phyloP scores from a whole-genome alignment of 2,113 vertebrate genomes.

The Chunga burmeisteri region DNA sequence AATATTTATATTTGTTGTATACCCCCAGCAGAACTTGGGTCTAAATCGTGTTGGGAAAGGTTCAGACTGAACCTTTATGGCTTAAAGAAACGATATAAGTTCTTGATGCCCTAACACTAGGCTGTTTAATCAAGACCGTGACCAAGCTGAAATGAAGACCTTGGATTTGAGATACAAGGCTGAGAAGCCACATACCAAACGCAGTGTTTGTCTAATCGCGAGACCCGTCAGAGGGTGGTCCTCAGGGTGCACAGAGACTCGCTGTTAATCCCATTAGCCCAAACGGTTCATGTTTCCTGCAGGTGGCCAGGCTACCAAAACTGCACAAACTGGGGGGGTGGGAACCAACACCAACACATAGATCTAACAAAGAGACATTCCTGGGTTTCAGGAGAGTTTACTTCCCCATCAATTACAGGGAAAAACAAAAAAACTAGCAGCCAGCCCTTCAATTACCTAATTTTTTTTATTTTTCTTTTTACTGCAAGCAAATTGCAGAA shows the following conservation, averaged over 20 bases:
- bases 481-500: background rate
- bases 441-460: background rate
- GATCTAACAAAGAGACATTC: background rate
- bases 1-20: background rate
- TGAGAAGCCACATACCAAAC: background rate
- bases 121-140: background rate
- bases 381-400: background rate
- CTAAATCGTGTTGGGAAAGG: background rate
- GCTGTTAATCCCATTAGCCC: background rate
- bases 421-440: background rate
- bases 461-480: background rate
- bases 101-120: background rate
- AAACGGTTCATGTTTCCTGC: background rate
- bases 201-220: background rate
- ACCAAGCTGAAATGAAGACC: background rate
- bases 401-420: background rate
- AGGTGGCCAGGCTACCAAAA: conserved; percentile 13
- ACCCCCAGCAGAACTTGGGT: background rate
- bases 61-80: background rate
- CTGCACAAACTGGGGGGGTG: background rate
- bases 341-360: background rate
- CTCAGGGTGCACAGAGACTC: background rate
- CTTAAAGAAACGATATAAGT: background rate
- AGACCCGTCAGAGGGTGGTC: background rate
- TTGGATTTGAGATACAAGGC: background rate